Conservation (phyloP, 2,113 vertebrate species). For the Embiotoca jacksoni region DNA sequence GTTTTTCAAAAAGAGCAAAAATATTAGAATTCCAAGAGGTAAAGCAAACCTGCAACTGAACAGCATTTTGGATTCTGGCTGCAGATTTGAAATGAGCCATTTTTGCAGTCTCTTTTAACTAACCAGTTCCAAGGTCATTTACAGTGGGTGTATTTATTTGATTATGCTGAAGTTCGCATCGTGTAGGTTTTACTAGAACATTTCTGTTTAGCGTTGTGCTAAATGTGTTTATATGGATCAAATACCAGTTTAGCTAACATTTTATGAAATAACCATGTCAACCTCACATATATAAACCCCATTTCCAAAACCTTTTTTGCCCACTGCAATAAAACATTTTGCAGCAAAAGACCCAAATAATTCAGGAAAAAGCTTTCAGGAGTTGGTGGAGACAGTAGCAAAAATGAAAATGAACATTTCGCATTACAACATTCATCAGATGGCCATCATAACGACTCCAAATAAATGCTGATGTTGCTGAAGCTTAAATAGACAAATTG, state of each 20-base stretch:
- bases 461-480: neutral
- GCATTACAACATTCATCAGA: too few species aligned
- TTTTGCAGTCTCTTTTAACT: neutral
- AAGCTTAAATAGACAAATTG: neutral
- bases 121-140: neutral
- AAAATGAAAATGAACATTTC: neutral
- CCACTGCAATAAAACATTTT: too few species aligned
- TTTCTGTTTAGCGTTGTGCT: too few species aligned
- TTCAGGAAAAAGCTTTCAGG: too few species aligned
- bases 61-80: slow-evolving; percentile 5
- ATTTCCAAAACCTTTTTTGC: too few species aligned
- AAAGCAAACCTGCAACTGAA: slow-evolving; percentile 12
- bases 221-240: neutral
- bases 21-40: slow-evolving; percentile 17
- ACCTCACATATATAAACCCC: too few species aligned
- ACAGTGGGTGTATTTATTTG: neutral
- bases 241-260: neutral
- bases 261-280: neutral
- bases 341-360: too few species aligned
- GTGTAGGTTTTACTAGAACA: too few species aligned
- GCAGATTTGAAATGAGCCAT: neutral
- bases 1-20: slow-evolving; percentile 9
- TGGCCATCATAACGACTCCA: neutral
- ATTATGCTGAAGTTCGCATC: neutral
- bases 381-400: neutral